Conservation (phyloP, 2,113 vertebrate species). For the Setophaga coronata region DNA sequence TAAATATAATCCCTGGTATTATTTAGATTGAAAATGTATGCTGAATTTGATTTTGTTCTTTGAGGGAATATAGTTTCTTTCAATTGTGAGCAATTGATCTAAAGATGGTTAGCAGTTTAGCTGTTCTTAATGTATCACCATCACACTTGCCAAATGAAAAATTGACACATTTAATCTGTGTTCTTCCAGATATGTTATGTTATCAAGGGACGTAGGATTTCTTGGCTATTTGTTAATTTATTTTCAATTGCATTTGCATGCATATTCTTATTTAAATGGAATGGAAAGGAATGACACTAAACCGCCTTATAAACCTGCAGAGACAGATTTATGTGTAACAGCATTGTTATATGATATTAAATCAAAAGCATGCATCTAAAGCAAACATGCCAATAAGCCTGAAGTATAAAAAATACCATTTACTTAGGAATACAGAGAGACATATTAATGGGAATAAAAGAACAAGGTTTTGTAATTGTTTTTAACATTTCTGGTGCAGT, state of each 20-base stretch:
- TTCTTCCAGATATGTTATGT: background rate
- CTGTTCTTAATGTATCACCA: background rate
- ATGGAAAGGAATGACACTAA: background rate
- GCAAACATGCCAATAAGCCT: conserved; percentile 13
- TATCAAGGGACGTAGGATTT: background rate
- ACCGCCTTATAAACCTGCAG: background rate
- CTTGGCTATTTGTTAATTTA: background rate
- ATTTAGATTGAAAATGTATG: background rate
- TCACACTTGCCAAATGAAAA: conserved; percentile 26
- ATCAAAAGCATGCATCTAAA: conserved; percentile 10
- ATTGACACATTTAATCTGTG: background rate
- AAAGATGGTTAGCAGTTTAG: background rate
- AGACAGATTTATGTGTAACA: background rate
- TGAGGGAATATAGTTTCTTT: background rate
- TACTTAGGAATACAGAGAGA: background rate
- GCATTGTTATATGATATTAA: background rate
- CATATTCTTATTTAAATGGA: background rate
- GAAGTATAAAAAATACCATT: background rate
- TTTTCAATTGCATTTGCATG: background rate
- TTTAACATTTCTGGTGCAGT: background rate
- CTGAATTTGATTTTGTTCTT: conserved; percentile 4
- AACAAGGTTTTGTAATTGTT: background rate
- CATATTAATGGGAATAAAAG: background rate
- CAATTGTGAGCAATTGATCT: background rate
- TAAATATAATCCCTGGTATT: background rate